A percentile compares a stretch with the other conserved stretches of the same genome.
These are phyloP conservation scores for Micromussa lordhowensis DNA, from an alignment of 92 coral and sea anemone genomes.

Conservation along the genomic window DNA sequence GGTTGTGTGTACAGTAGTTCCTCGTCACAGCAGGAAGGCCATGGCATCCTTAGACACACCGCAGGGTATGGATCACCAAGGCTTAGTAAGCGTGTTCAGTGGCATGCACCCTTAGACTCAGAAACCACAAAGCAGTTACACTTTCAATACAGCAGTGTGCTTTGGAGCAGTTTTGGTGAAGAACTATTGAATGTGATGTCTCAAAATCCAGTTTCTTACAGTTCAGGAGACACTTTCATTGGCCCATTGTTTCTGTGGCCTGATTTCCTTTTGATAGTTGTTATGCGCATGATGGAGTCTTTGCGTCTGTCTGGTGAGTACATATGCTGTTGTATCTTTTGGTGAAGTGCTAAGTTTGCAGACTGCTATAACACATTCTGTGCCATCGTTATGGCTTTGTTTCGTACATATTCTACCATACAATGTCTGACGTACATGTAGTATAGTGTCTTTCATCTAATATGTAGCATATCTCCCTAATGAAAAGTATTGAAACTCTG, in stretches of 20 bases:
- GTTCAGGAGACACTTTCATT: background rate
- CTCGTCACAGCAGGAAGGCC: slow-evolving; percentile 54
- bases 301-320: slow-evolving; percentile 71
- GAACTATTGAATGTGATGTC: slow-evolving; percentile 66
- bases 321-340: background rate
- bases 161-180: slow-evolving; percentile 80
- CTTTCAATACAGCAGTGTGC: slow-evolving; percentile 66
- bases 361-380: background rate
- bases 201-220: slow-evolving; percentile 8
- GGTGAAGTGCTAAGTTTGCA: background rate
- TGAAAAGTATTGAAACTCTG: background rate
- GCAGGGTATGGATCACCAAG: slow-evolving; percentile 69
- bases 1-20: background rate
- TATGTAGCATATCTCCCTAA: background rate
- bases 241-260: slow-evolving; percentile 78
- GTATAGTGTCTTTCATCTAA: too few species aligned
- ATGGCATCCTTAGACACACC: slow-evolving; percentile 79
- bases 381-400: background rate
- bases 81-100: slow-evolving; percentile 81
- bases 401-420: background rate
- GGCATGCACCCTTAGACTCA: slow-evolving; percentile 72
- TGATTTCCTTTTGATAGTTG: slow-evolving; percentile 41
- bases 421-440: background rate
- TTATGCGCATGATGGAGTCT: slow-evolving; percentile 67
- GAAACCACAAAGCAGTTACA: slow-evolving; percentile 74